phyloP scores from a whole-genome alignment of 1,140 invertebrate genomes.

The Drosophila paulistorum region DNA sequence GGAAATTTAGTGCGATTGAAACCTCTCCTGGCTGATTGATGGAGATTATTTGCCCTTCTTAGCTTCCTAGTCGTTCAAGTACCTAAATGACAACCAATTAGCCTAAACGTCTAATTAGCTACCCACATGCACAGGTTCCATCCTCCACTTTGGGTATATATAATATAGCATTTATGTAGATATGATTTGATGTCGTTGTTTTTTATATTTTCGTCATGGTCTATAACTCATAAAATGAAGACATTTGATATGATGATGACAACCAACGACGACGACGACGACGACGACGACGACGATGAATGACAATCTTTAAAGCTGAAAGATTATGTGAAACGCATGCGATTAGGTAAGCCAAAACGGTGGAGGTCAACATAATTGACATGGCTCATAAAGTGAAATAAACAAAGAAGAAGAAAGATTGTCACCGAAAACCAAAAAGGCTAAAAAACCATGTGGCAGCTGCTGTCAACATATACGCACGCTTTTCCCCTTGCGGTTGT shows the following conservation, averaged over 20 bases:
- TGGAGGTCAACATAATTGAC: slow-evolving; percentile 19
- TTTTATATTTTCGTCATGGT: slow-evolving; percentile 15
- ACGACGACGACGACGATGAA: not conserved
- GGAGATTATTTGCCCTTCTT: not conserved
- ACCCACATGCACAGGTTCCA: not conserved
- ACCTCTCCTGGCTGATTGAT: too few relatives aligned
- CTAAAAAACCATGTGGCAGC: slow-evolving; percentile 29
- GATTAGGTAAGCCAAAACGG: slow-evolving; percentile 17
- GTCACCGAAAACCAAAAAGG: slow-evolving; percentile 12
- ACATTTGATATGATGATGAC: slow-evolving; percentile 18
- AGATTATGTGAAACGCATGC: slow-evolving; percentile 16
- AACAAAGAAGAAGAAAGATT: not conserved
- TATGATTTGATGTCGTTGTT: slow-evolving; percentile 4
- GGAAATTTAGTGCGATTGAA: too few relatives aligned
- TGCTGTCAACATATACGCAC: slow-evolving; percentile 45
- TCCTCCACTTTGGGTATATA: not conserved
- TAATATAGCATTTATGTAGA: slow-evolving; percentile 9
- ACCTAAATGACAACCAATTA: slow-evolving; percentile 15
- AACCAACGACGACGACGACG: not conserved
- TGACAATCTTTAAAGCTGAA: slow-evolving; percentile 16
- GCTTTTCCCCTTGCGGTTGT: slow-evolving; percentile 36
- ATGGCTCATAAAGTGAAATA: slow-evolving; percentile 4
- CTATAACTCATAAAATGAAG: slow-evolving; percentile 22
- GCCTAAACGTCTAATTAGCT: slow-evolving; percentile 18
- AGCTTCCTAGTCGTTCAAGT: too few relatives aligned